These are phyloP conservation scores for Calycopis cecrops DNA, from an alignment of 1,140 invertebrate species.

Conservation along the genomic window DNA sequence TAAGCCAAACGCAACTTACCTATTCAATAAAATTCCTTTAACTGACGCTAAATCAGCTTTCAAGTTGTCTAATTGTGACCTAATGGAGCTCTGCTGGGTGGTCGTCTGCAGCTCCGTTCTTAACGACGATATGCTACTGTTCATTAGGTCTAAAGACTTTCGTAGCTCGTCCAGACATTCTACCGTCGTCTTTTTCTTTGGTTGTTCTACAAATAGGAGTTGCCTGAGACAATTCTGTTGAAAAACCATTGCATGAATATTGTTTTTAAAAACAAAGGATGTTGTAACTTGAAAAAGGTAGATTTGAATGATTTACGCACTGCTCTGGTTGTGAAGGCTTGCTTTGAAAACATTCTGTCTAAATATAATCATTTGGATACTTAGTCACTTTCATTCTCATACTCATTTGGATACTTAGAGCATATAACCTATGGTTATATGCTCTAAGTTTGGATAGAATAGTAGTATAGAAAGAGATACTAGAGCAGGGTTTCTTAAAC, in stretches of 20 bases:
- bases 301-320: too few relatives aligned
- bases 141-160: constrained; percentile 78
- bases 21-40: constrained; percentile 84
- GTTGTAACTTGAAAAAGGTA: too few relatives aligned
- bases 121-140: constrained; percentile 62
- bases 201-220: constrained; percentile 77
- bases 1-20: constrained; percentile 64
- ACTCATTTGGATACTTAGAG: too few relatives aligned
- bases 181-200: constrained; percentile 77
- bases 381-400: too few relatives aligned
- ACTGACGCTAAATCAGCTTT: constrained; percentile 85
- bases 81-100: constrained; percentile 68
- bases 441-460: too few relatives aligned
- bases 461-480: too few relatives aligned
- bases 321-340: too few relatives aligned
- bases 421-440: too few relatives aligned
- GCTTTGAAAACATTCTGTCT: too few relatives aligned
- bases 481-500: too few relatives aligned
- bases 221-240: constrained; percentile 79
- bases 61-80: constrained; percentile 80
- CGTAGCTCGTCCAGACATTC: constrained; percentile 80
- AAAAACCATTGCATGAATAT: constrained; percentile 29
- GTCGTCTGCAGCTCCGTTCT: constrained; percentile 45
- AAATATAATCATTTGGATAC: too few relatives aligned
- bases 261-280: background rate